Evolutionary conservation across 35 echinoderm and acorn worm species (phyloP), one percentile per base, ranked within the genome.

Genomic region (Ophioderma brevispina): DNA sequence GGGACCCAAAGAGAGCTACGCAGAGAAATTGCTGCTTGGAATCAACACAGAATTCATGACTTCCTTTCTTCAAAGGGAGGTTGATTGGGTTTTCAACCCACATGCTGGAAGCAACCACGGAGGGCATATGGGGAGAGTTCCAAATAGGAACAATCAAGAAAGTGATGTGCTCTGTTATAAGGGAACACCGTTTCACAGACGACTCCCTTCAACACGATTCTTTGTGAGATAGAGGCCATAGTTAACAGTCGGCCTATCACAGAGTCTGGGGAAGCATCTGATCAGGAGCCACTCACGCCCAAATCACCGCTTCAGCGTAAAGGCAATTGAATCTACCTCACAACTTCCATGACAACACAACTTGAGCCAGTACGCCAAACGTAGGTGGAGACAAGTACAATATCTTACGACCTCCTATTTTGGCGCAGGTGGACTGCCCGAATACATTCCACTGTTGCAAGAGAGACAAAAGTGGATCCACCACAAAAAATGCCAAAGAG

Each of bases 361-460:
- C 2, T 30, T 15, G 59, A 70, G 28, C 17, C 31, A 32, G 34
- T 90, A 90, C 32, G 81, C 81, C 15, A 41, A 75, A 33, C 55
- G 87, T 6, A 31, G 81, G n/a, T 94, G 80, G 91, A 87, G 86
- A 46, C 78, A 92, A 39, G 81, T 86, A 30, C 90, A 92, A 31
- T 92, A 86, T 79, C 59, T 88, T 2, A 78, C 78, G n/a, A n/a
- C 25, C 78, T 88, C 50, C 34, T 93, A 0, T 88, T 93, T 80
- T 88, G 91, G 91, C 82, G 39, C 18, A 50, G 87, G 37, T 89
- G 92, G 80, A 36, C 34, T 4, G 18, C n/a, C n/a, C 56, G 91
- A 92, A 76, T 92, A 87, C 36, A 30, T 92, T 64, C 77, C 91
- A 55, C 55, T 31, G 28, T 41, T 87, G 2, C 63, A 83, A 33